Evolutionary conservation across 2,113 vertebrate species (phyloP).

Genomic region (Nymphicus hollandicus): DNA sequence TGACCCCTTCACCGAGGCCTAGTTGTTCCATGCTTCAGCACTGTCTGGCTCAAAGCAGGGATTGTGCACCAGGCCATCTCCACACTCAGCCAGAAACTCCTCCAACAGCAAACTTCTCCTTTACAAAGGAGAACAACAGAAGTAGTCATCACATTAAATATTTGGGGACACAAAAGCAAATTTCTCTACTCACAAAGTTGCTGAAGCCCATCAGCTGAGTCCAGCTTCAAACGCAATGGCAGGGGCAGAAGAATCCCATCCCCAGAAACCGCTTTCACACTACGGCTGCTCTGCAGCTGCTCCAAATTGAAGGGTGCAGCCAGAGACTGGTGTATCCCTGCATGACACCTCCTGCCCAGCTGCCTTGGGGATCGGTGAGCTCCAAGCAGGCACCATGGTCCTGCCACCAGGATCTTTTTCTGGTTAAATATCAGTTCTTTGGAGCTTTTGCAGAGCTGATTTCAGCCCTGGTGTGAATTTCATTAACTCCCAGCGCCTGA

Average conservation of each 20-base stretch:
- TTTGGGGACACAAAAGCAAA: not conserved
- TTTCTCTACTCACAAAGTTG: not conserved
- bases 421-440: not conserved
- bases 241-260: not conserved
- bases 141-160: not conserved
- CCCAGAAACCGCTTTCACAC: not conserved
- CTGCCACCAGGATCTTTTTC: not conserved
- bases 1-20: too few relatives aligned
- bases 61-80: too few relatives aligned
- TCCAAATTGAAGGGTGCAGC: fast-evolving
- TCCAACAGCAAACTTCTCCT: too few relatives aligned
- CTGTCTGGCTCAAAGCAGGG: too few relatives aligned
- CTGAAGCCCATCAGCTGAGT: not conserved
- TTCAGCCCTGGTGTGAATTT: not conserved
- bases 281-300: not conserved
- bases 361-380: fast-evolving
- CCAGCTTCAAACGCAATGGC: not conserved
- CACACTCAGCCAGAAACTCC: too few relatives aligned
- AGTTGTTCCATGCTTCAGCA: too few relatives aligned
- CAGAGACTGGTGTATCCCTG: not conserved
- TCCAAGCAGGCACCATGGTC: fast-evolving
- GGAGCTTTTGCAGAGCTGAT: not conserved
- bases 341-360: fast-evolving
- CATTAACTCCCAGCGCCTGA: not conserved
- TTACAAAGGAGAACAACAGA: not conserved